Percentiles rank a stretch among this genome's conserved stretches.
Conservation (phyloP, 2,888 invertebrate species). For the Shargacucullia verbasci region DNA sequence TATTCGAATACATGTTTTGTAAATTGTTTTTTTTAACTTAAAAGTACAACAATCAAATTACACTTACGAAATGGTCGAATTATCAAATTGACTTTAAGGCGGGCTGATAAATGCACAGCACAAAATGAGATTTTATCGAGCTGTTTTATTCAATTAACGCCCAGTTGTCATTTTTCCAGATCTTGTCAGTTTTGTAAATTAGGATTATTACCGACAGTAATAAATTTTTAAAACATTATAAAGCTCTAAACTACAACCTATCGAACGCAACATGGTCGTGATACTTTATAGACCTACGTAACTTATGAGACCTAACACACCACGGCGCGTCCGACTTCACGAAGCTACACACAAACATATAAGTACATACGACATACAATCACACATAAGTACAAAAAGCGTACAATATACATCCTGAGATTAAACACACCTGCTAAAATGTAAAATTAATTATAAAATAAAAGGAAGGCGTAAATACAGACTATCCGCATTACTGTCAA, state of each 20-base stretch:
- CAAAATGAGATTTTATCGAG: conserved; percentile 6
- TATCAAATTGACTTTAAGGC: conserved; percentile 23
- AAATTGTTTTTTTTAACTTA: conserved; percentile 8
- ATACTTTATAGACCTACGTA: conserved; percentile 2
- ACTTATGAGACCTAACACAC: conserved; percentile 16
- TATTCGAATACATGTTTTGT: conserved; percentile 6
- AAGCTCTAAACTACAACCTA: conserved; percentile 56
- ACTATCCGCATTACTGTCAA: conserved; percentile 23
- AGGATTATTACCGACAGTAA: conserved; percentile 33
- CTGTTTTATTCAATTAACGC: conserved; percentile 2
- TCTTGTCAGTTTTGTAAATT: conserved; percentile 9
- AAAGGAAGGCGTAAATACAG: conserved; percentile 35
- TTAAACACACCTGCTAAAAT: conserved; percentile 68
- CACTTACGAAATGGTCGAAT: conserved; percentile 7
- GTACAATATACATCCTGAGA: conserved; percentile 73
- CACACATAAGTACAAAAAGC: conserved; percentile 82
- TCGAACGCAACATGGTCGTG: conserved; percentile 32
- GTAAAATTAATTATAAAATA: conserved; percentile 27
- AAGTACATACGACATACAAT: conserved; percentile 63
- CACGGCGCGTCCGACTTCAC: conserved; percentile 36
- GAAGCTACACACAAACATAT: conserved; percentile 57
- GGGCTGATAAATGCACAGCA: conserved; percentile 1
- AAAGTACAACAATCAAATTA: too few species aligned
- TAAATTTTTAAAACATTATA: conserved; percentile 42
- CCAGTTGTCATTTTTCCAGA: neutral